These are phyloP conservation scores for Nesoenas mayeri DNA, from an alignment of 2,113 vertebrate genomes.

Conservation along the genomic window DNA sequence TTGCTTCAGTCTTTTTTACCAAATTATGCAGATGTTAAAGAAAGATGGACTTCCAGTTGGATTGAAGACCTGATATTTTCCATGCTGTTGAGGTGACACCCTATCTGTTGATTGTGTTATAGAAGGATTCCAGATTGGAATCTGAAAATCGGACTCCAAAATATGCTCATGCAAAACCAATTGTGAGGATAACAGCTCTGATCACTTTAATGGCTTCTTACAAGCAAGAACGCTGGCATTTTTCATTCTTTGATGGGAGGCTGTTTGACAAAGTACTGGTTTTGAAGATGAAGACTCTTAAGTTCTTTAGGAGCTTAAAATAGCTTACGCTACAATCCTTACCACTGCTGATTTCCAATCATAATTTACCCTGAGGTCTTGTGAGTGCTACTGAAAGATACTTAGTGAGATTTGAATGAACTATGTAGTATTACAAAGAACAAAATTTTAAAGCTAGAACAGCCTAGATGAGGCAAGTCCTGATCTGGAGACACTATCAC, in stretches of 20 bases:
- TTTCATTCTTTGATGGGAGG: not conserved
- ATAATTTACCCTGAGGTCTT: not conserved
- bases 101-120: not conserved
- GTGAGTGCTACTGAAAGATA: not conserved
- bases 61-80: not conserved
- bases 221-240: not conserved
- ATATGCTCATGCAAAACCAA: not conserved
- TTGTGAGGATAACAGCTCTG: not conserved
- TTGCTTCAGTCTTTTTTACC: not conserved
- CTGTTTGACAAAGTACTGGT: not conserved
- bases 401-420: accelerated
- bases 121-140: not conserved
- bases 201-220: not conserved
- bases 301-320: not conserved
- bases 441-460: not conserved
- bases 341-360: not conserved
- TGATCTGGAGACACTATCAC: not conserved
- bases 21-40: not conserved
- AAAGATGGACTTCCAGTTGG: not conserved
- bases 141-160: not conserved
- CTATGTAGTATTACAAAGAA: not conserved
- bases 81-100: not conserved
- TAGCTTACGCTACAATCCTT: not conserved
- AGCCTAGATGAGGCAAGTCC: not conserved
- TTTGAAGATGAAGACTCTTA: not conserved